Evolutionary conservation across 2,888 invertebrate genomes (phyloP), one percentile per base, ranked within the genome.

Genomic region (Dynastes tityus): DNA sequence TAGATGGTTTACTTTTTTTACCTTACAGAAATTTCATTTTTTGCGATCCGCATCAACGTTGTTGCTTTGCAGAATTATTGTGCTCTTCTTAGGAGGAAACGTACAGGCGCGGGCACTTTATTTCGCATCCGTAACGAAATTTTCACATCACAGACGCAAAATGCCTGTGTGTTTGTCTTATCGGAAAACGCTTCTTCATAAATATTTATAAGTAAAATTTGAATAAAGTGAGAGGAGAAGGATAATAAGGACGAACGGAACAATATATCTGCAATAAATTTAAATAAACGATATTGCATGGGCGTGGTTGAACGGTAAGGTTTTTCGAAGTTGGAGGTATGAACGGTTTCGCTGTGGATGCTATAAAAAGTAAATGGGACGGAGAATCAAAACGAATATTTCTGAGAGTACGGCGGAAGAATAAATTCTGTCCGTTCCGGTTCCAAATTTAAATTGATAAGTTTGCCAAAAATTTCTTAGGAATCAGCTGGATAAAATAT

Each of bases 181-280:
- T 71, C 71, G 71, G 22, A 58, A 71, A 55, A 37, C 40, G 55
- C 22, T 51, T 55, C 6, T 9, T 71, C 71, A 40, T 71, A 71
- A 71, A 71, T 71, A 71, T 71, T 71, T 71, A 71, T 71, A 71
- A 71, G 55, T 6, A 27, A 71, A 71, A 71, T 71, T 71, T 71
- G 71, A 71, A 71, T 71, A 71, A 55, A 16, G 55, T 9, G 55
- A 32, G 55, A 71, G 27, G 11, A 55, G 37, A 37, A 37, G 45
- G 40, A 9, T 11, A 45, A 22, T 13, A 67, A 29, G 67, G 16
- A 45, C 22, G 22, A 22, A 11, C 1, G 27, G 61, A 61, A 61
- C 29, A 61, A 61, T 61, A 61, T 61, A 68, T 68, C 16, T 13
- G 49, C 22, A 68, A 68, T 68, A 68, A 49, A 68, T 68, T 68